phyloP scores from a whole-genome alignment of 2,888 invertebrate species.

The Metacarcinus magister region DNA sequence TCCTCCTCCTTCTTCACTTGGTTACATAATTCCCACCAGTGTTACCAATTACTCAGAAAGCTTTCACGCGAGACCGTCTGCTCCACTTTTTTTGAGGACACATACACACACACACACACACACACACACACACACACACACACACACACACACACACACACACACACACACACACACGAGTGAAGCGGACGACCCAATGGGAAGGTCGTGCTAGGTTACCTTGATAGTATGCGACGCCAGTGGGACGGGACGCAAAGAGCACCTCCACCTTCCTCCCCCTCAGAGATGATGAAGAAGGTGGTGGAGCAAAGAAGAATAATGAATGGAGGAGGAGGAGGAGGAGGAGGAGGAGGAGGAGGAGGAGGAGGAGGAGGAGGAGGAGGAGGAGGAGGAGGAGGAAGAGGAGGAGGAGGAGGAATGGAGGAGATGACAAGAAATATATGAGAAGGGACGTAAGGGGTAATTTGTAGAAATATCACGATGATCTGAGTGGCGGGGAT shows the following conservation, averaged over 20 bases:
- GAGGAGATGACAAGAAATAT: background rate
- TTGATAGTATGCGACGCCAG: slow-evolving; percentile 20
- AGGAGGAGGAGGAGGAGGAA: background rate
- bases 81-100: slow-evolving; percentile 5
- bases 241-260: background rate
- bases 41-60: slow-evolving; percentile 5
- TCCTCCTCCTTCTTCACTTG: background rate
- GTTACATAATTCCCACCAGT: background rate
- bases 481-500: slow-evolving; percentile 16
- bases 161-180: too few species aligned
- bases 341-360: background rate
- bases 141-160: too few species aligned
- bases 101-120: too few species aligned
- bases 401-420: background rate
- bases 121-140: too few species aligned
- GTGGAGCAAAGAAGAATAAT: slow-evolving; percentile 26
- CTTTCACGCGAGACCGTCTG: background rate
- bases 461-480: slow-evolving; percentile 6
- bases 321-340: background rate
- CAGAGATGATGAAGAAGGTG: background rate
- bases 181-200: background rate
- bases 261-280: background rate
- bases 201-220: background rate
- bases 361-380: background rate
- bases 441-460: background rate